Evolutionary conservation across 2,888 invertebrate species (phyloP), one percentile per base, ranked within the genome.

Genomic region (Muscina levida): DNA sequence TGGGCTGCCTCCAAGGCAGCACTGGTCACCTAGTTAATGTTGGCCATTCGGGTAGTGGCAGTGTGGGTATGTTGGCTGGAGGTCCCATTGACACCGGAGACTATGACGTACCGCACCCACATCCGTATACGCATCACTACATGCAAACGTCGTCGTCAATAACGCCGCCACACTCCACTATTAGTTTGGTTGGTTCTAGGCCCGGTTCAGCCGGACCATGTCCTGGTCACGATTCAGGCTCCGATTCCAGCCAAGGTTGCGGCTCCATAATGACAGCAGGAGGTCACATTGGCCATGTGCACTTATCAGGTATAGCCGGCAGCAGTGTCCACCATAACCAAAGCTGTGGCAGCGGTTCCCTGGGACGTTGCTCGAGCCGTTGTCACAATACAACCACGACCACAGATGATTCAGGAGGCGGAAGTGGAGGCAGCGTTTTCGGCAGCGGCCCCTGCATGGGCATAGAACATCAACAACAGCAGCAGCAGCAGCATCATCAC

Each of bases 41-140:
- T 22, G 85, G 84, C 8, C 72, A 82, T 15, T 87, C 87, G 74
- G 86, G 85, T 39, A 84, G 84, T 70, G 86, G 86, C 53, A 86
- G 87, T 74, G 88, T 88, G 76, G 90, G 89, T 42, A 88, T 90
- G 87, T 85, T 90, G 71, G 86, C 90, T 17, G 87, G 89, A 65
- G 87, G 89, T 31, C 87, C 87, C 70, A 88, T 90, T 67, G 91
- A 91, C 79, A 91, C 90, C 6, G 91, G 91, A 51, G 91, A 91
- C 83, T 91, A 91, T 83, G 91, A 91, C 87, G 90, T 91, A 66
- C 91, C 91, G 48, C 91, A 90, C 87, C 91, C 91, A 82, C 91
- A 91, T 88, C 91, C 91, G 22, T 91, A 91, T 84, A 91, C 91
- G 67, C 91, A 91, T 86, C 91, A 91, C 83, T 91, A 91, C 82